Conservation (phyloP, 23 tunicate species). For the Diplosoma virens region DNA sequence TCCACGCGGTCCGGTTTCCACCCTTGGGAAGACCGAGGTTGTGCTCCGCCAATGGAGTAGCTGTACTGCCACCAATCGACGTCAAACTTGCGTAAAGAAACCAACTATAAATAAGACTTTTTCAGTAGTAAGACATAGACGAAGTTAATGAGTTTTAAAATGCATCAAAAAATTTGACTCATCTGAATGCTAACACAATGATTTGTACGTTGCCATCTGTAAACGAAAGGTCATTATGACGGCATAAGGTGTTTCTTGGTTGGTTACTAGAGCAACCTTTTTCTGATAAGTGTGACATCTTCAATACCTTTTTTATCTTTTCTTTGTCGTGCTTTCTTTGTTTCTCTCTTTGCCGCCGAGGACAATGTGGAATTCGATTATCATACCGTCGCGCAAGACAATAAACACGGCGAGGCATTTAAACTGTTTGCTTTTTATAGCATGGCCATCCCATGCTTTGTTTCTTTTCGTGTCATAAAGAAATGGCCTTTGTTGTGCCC, state of each 20-base stretch:
- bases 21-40: too few species aligned
- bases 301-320: not conserved
- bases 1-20: too few species aligned
- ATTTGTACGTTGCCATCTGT: too few species aligned
- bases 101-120: too few species aligned
- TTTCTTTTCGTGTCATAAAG: slow-evolving; percentile 9
- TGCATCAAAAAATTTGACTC: too few species aligned
- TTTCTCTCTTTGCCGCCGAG: not conserved
- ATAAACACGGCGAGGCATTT: slow-evolving; percentile 19
- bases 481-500: slow-evolving; percentile 4
- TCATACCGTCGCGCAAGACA: not conserved
- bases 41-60: too few species aligned
- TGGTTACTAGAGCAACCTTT: not conserved
- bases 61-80: too few species aligned
- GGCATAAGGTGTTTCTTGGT: too few species aligned
- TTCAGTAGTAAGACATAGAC: too few species aligned
- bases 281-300: slow-evolving; percentile 4
- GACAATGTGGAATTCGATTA: not conserved
- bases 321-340: not conserved
- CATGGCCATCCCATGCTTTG: slow-evolving; percentile 19
- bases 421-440: slow-evolving; percentile 32
- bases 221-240: not conserved
- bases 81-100: too few species aligned
- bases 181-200: too few species aligned
- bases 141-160: too few species aligned